Percentiles rank a stretch among this genome's conserved stretches.
These are phyloP conservation scores for Drosophila kuntzei DNA, from an alignment of 2,888 invertebrate genomes.

Conservation along the genomic window DNA sequence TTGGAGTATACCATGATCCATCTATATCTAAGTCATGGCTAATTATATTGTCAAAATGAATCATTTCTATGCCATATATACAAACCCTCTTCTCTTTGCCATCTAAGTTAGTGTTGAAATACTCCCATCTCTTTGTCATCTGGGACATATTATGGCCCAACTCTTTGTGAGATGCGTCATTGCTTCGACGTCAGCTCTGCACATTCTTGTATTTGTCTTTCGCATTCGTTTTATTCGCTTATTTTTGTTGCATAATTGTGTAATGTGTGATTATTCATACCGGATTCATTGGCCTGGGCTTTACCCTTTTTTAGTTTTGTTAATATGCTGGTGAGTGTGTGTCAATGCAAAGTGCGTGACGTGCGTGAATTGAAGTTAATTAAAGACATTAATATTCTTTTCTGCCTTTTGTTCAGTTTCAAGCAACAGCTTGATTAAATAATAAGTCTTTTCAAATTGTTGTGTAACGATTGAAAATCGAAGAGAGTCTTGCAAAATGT, in stretches of 20 bases:
- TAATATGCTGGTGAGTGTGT: slow-evolving; percentile 16
- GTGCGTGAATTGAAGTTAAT: slow-evolving; percentile 60
- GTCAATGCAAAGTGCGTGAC: slow-evolving; percentile 57
- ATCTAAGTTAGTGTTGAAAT: neutral
- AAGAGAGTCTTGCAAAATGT: neutral
- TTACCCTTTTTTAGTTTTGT: slow-evolving; percentile 18
- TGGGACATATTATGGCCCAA: neutral
- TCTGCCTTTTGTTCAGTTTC: slow-evolving; percentile 5
- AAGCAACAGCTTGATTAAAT: slow-evolving; percentile 10
- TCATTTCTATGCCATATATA: neutral
- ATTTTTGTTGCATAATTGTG: slow-evolving; percentile 33
- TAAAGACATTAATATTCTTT: slow-evolving; percentile 28
- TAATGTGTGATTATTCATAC: slow-evolving; percentile 62
- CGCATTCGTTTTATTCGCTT: slow-evolving; percentile 9
- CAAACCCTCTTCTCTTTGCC: neutral
- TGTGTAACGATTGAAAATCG: slow-evolving; percentile 17
- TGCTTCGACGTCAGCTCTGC: slow-evolving; percentile 8
- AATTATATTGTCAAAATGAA: neutral
- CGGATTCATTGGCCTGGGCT: slow-evolving; percentile 54
- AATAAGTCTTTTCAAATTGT: neutral
- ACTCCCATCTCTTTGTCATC: slow-evolving; percentile 7
- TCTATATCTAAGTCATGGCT: neutral
- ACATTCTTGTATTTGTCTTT: slow-evolving; percentile 18
- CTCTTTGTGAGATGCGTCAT: slow-evolving; percentile 37
- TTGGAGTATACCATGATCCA: neutral